A percentile compares a stretch with the other conserved stretches of the same genome.
phyloP scores from a whole-genome alignment of 1,140 invertebrate genomes.

The Harpegnathos saltator region DNA sequence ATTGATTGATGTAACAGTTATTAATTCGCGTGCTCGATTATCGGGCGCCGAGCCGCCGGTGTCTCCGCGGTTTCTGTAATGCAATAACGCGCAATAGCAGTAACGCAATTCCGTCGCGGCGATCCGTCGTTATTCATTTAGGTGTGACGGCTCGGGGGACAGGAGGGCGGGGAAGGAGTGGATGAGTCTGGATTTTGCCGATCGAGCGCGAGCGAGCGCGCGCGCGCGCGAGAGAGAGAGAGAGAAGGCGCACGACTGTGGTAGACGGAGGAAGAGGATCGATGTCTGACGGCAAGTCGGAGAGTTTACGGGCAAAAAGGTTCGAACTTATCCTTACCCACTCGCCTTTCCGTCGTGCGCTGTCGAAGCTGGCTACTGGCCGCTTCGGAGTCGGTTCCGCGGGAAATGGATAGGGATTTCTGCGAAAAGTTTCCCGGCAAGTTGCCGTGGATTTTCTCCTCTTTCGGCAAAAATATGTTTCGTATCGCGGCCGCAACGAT shows the following conservation, averaged over 20 bases:
- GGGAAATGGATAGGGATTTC: slow-evolving; percentile 51
- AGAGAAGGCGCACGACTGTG: no score
- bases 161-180: no score
- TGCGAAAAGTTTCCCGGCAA: slow-evolving; percentile 20
- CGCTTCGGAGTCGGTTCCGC: not conserved
- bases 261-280: not conserved
- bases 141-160: slow-evolving; percentile 5
- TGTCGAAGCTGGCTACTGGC: no score
- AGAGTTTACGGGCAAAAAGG: slow-evolving; percentile 33
- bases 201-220: no score
- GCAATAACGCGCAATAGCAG: slow-evolving; percentile 81
- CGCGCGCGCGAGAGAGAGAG: no score
- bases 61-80: slow-evolving; percentile 71
- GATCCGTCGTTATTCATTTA: slow-evolving; percentile 68
- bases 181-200: not conserved
- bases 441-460: slow-evolving; percentile 35
- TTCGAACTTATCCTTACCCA: slow-evolving; percentile 19
- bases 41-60: slow-evolving; percentile 66
- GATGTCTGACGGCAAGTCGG: slow-evolving; percentile 34
- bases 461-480: slow-evolving; percentile 50
- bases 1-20: slow-evolving; percentile 84
- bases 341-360: not conserved
- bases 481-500: slow-evolving; percentile 56
- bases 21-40: slow-evolving; percentile 84
- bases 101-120: slow-evolving; percentile 78